These are phyloP conservation scores for Melanotaenia boesemani DNA, from an alignment of 2,797 vertebrate genomes.

Conservation along the genomic window DNA sequence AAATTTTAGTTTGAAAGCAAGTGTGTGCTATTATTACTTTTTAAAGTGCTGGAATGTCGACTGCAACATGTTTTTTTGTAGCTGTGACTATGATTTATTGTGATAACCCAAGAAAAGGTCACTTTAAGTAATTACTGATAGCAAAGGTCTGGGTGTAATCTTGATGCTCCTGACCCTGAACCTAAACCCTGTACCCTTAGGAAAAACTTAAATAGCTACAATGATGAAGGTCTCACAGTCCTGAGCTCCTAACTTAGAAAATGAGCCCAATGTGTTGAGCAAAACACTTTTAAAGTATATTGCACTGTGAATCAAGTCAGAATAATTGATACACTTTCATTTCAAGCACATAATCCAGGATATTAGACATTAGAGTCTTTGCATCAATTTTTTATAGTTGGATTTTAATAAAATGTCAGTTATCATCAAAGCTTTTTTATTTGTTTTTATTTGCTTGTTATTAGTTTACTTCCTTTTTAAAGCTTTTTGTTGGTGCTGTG, in stretches of 20 bases:
- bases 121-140: slow-evolving; percentile 19
- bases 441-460: too few relatives aligned
- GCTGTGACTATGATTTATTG: slow-evolving; percentile 1
- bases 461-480: too few relatives aligned
- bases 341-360: not conserved
- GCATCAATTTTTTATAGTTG: too few relatives aligned
- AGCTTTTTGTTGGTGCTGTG: too few relatives aligned
- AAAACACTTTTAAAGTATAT: not conserved
- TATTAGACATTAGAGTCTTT: not conserved
- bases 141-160: slow-evolving; percentile 3
- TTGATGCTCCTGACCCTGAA: not conserved
- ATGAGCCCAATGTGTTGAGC: not conserved
- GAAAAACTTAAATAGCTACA: slow-evolving; percentile 6
- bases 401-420: too few relatives aligned
- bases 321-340: too few relatives aligned
- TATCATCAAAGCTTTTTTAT: too few relatives aligned
- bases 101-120: not conserved
- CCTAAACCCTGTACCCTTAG: not conserved
- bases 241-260: not conserved
- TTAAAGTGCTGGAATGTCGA: not conserved
- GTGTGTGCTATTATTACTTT: not conserved
- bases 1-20: slow-evolving; percentile 5
- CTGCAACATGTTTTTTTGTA: not conserved
- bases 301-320: not conserved
- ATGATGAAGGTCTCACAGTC: not conserved